Percentiles rank a stretch among this genome's conserved stretches.
phyloP scores from a whole-genome alignment of 2,797 vertebrate species.

The Protosalanx chinensis region DNA sequence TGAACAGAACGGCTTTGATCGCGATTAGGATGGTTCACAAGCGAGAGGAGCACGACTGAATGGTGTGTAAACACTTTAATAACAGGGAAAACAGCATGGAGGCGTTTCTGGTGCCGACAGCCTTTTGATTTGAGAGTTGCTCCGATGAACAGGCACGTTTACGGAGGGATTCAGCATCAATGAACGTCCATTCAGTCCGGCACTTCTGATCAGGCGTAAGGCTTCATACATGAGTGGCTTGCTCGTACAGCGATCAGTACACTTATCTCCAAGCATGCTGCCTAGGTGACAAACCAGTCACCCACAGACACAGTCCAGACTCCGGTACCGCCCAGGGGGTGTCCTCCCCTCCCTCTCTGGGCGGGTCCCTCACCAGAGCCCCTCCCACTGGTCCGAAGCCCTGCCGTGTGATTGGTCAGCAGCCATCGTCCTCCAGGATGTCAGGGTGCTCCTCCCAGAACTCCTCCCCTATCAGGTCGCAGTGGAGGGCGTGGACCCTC shows the following conservation, averaged over 20 bases:
- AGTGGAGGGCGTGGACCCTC: constrained; percentile 74
- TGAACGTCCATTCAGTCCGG: too few species aligned
- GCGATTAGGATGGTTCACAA: not conserved
- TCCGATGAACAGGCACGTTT: too few species aligned
- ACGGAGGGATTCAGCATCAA: too few species aligned
- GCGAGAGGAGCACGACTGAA: not conserved
- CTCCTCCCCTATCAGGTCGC: constrained; percentile 87
- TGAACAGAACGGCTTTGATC: not conserved
- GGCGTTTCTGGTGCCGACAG: not conserved
- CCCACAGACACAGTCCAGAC: not conserved
- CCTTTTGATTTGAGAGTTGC: too few species aligned
- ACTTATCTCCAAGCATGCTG: too few species aligned
- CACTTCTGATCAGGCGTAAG: not conserved
- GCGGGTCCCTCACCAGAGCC: not conserved
- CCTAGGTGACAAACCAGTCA: too few species aligned
- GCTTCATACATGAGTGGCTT: too few species aligned
- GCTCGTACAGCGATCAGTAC: not conserved
- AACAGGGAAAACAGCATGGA: not conserved
- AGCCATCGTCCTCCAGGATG: constrained; percentile 78
- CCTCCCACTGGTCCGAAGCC: constrained; percentile 2
- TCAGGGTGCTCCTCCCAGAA: constrained; percentile 91
- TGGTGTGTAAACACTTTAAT: not conserved
- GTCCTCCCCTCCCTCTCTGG: not conserved
- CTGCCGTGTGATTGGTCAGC: constrained; percentile 52
- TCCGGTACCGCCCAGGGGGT: constrained; percentile 1